Percentiles rank a stretch among this genome's conserved stretches.
Evolutionary conservation across 23 tunicate genomes (phyloP).

Genomic region (Halocynthia aurantium): DNA sequence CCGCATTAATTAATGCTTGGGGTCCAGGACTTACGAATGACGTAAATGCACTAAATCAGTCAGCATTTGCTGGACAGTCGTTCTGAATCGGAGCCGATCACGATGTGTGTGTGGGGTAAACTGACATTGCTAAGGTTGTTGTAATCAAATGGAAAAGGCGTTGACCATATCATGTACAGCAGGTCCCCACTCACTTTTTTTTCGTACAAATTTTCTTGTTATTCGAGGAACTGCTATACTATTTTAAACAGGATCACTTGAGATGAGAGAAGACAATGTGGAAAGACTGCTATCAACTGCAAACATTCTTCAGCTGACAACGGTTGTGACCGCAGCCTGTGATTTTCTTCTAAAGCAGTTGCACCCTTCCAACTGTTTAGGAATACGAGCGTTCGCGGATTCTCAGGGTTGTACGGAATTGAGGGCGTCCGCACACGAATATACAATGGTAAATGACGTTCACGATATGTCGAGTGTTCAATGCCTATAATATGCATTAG

Average conservation of each 20-base stretch:
- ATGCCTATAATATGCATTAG: not conserved
- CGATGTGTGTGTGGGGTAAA: too few relatives aligned
- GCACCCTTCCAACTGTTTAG: conserved; percentile 92
- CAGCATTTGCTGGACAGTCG: not conserved
- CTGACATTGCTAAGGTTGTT: too few relatives aligned
- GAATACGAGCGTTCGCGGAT: conserved; percentile 78
- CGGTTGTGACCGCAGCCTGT: conserved; percentile 70
- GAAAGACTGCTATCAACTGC: conserved; percentile 77
- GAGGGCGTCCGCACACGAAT: conserved; percentile 40
- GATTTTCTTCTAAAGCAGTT: conserved; percentile 64
- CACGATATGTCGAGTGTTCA: not conserved
- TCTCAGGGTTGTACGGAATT: conserved; percentile 54
- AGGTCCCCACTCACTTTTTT: too few relatives aligned
- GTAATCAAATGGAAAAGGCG: too few relatives aligned
- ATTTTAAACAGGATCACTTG: conserved; percentile 47
- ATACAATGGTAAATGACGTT: conserved; percentile 41
- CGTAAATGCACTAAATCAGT: too few relatives aligned
- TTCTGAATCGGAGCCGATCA: not conserved
- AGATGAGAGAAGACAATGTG: conserved; percentile 79
- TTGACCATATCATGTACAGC: too few relatives aligned
- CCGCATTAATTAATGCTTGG: too few relatives aligned
- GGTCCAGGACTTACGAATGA: too few relatives aligned
- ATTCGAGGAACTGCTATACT: not conserved
- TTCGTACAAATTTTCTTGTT: too few relatives aligned
- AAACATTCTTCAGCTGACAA: conserved; percentile 62